phyloP scores from a whole-genome alignment of 2,797 vertebrate species.

The Aulostomus chinensis region DNA sequence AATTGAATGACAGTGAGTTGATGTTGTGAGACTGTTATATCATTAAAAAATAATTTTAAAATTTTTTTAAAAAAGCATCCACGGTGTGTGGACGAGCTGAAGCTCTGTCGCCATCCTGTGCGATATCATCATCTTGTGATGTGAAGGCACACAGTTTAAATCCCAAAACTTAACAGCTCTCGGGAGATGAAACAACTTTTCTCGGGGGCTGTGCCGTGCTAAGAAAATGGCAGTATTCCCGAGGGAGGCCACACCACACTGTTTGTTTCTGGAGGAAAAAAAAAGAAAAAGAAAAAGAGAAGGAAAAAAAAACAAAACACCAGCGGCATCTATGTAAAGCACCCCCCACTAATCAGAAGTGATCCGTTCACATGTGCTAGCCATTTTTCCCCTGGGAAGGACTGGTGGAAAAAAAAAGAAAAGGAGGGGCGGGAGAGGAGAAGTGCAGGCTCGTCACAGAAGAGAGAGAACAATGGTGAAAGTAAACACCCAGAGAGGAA shows the following conservation, averaged over 20 bases:
- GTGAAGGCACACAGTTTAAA: slow-evolving; percentile 56
- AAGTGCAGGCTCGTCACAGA: slow-evolving; percentile 37
- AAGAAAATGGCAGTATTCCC: slow-evolving; percentile 62
- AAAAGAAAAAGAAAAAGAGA: too few relatives aligned
- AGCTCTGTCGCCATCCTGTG: slow-evolving; percentile 28
- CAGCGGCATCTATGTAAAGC: slow-evolving; percentile 65
- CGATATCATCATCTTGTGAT: slow-evolving; percentile 46
- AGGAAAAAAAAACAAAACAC: slow-evolving; percentile 65
- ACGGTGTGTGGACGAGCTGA: slow-evolving; percentile 45
- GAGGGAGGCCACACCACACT: slow-evolving; percentile 66
- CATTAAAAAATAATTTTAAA: slow-evolving; percentile 69
- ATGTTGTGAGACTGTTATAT: slow-evolving; percentile 57
- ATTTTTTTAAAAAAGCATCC: too few relatives aligned
- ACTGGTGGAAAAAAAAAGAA: too few relatives aligned
- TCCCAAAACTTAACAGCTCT: slow-evolving; percentile 63
- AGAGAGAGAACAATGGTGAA: slow-evolving; percentile 33
- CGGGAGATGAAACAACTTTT: slow-evolving; percentile 67
- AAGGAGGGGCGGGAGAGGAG: slow-evolving; percentile 8
- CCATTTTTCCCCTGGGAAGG: slow-evolving; percentile 43
- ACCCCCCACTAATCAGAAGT: slow-evolving; percentile 70
- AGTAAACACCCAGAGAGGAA: slow-evolving; percentile 40
- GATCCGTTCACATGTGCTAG: slow-evolving; percentile 69
- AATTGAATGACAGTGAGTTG: slow-evolving; percentile 68
- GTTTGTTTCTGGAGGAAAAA: slow-evolving; percentile 75
- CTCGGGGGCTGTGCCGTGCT: slow-evolving; percentile 46